A percentile compares a stretch with the other conserved stretches of the same genome.
These are phyloP conservation scores for Selenia dentaria DNA, from an alignment of 2,888 invertebrate genomes.

Conservation along the genomic window DNA sequence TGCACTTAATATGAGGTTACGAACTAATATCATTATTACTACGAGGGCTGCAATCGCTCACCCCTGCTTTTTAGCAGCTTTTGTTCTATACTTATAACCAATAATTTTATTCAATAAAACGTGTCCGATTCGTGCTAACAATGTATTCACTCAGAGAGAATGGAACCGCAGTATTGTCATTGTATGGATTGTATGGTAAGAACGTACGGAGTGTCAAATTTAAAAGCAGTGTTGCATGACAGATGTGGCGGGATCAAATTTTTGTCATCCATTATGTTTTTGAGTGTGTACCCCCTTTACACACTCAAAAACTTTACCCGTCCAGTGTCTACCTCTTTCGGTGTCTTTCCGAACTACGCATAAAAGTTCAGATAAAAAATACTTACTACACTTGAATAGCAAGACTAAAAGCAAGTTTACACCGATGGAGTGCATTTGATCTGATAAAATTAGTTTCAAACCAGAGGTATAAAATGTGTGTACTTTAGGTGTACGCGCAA, in stretches of 20 bases:
- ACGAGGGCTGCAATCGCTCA: slow-evolving; percentile 47
- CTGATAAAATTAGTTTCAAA: no score
- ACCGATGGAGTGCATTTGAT: no score
- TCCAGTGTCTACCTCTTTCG: no score
- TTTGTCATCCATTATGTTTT: background rate
- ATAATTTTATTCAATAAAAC: slow-evolving; percentile 56
- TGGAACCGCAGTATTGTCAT: slow-evolving; percentile 3
- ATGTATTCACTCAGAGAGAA: slow-evolving; percentile 24
- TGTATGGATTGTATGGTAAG: slow-evolving; percentile 17
- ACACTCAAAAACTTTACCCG: no score
- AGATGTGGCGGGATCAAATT: slow-evolving; percentile 31
- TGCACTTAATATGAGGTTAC: slow-evolving; percentile 70
- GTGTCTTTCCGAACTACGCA: no score
- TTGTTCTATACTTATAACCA: slow-evolving; percentile 48
- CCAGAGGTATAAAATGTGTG: no score
- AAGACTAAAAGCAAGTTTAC: no score
- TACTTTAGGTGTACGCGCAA: no score
- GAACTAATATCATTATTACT: slow-evolving; percentile 68
- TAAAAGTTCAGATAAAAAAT: no score
- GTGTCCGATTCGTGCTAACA: slow-evolving; percentile 37
- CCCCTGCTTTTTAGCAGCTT: slow-evolving; percentile 57
- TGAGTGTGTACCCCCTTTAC: no score
- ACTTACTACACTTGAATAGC: no score
- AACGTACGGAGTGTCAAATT: slow-evolving; percentile 36
- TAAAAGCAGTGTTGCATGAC: slow-evolving; percentile 21